A percentile compares a stretch with the other conserved stretches of the same genome.
Evolutionary conservation across 2,888 invertebrate species (phyloP).

Genomic region (Athalia circularis): DNA sequence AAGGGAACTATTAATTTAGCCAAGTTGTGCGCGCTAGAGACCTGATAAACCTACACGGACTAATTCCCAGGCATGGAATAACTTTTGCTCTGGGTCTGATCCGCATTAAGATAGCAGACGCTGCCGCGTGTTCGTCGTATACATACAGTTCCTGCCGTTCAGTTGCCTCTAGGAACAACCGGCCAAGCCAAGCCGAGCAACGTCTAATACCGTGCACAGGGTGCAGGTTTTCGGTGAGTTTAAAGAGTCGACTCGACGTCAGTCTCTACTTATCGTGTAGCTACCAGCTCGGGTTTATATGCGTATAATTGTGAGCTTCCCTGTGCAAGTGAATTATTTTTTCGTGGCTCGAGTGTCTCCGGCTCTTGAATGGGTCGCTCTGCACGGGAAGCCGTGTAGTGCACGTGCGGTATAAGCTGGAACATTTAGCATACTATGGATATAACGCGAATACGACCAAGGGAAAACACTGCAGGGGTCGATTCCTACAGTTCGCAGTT

Average conservation of each 20-base stretch:
- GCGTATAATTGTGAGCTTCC: slow-evolving; percentile 35
- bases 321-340: slow-evolving; percentile 45
- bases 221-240: slow-evolving; percentile 27
- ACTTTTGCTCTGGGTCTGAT: slow-evolving; percentile 62
- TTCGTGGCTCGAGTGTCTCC: slow-evolving; percentile 14
- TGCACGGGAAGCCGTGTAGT: slow-evolving; percentile 23
- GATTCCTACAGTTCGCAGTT: slow-evolving; percentile 27
- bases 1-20: slow-evolving; percentile 43
- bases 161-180: background rate
- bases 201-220: background rate
- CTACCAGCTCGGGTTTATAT: slow-evolving; percentile 2
- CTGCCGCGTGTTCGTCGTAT: slow-evolving; percentile 46
- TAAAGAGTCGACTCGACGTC: slow-evolving; percentile 30
- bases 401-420: slow-evolving; percentile 18
- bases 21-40: slow-evolving; percentile 36
- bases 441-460: background rate
- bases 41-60: slow-evolving; percentile 51
- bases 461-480: slow-evolving; percentile 34
- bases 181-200: slow-evolving; percentile 10
- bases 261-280: slow-evolving; percentile 2
- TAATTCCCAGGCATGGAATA: slow-evolving; percentile 68
- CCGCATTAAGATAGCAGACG: slow-evolving; percentile 63
- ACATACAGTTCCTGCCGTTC: slow-evolving; percentile 36
- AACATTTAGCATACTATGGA: slow-evolving; percentile 39
- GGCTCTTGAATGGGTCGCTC: background rate